Evolutionary conservation across 2,113 vertebrate species (phyloP).

Genomic region (Mugil cephalus): DNA sequence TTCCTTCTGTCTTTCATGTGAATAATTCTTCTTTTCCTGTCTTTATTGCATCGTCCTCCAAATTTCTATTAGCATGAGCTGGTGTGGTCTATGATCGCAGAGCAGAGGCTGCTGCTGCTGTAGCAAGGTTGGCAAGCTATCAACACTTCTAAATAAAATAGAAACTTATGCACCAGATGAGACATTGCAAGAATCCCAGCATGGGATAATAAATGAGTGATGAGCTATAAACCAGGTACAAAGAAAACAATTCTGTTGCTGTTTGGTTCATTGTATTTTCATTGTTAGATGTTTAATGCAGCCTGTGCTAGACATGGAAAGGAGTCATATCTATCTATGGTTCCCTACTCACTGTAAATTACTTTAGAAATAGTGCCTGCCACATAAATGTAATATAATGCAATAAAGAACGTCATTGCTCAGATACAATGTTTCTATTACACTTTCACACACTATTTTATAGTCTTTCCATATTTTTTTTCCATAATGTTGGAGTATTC

Average conservation of each 20-base stretch:
- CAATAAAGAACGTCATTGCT: too few species aligned
- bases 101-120: constrained; percentile 24
- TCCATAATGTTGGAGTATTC: too few species aligned
- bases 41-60: constrained; percentile 22
- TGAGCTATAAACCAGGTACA: constrained; percentile 23
- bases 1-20: constrained; percentile 12
- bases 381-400: too few species aligned
- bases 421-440: too few species aligned
- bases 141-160: constrained; percentile 39
- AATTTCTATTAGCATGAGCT: constrained; percentile 31
- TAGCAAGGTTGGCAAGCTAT: constrained; percentile 25
- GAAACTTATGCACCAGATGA: constrained; percentile 51
- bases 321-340: not conserved
- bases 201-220: constrained; percentile 29
- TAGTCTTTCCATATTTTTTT: too few species aligned
- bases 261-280: constrained; percentile 9
- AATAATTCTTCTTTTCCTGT: constrained; percentile 24
- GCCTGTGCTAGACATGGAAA: not conserved
- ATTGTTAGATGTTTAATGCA: constrained; percentile 2
- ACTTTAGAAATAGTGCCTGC: not conserved
- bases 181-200: constrained; percentile 34
- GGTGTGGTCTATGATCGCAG: constrained; percentile 5
- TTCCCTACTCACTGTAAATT: not conserved
- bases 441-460: too few species aligned
- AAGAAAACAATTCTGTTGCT: constrained; percentile 36